Conservation (phyloP, 1,140 invertebrate species). For the Phenacoccus solenopsis region DNA sequence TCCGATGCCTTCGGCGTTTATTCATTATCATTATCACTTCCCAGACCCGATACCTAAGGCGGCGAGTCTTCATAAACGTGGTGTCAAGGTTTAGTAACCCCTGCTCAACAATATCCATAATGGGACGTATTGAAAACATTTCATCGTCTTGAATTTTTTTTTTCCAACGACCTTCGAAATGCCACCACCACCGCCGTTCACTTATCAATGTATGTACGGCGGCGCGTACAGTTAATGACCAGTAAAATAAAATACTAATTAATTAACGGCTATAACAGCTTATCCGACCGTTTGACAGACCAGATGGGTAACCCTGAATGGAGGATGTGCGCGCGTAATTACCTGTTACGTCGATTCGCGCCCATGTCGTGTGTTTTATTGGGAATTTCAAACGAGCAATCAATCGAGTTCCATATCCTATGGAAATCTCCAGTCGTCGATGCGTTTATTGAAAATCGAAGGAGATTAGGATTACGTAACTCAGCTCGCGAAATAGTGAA, state of each 20-base stretch:
- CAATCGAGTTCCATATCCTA: too few relatives aligned
- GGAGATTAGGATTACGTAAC: too few relatives aligned
- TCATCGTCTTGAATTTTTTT: constrained; percentile 9
- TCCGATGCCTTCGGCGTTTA: neutral
- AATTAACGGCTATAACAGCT: neutral
- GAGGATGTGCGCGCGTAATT: neutral
- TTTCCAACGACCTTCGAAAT: constrained; percentile 11
- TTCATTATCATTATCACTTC: neutral
- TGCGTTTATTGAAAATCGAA: too few relatives aligned
- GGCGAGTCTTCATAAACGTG: neutral
- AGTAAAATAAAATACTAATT: constrained; percentile 17
- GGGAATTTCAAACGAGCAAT: too few relatives aligned
- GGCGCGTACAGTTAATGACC: neutral
- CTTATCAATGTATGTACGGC: neutral
- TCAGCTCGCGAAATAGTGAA: too few relatives aligned
- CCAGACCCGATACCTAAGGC: neutral
- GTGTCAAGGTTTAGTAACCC: neutral
- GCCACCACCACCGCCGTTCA: neutral
- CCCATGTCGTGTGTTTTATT: too few relatives aligned
- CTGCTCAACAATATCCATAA: neutral
- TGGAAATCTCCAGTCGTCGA: too few relatives aligned
- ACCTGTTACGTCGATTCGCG: too few relatives aligned
- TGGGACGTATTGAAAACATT: constrained; percentile 1
- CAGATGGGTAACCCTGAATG: neutral
- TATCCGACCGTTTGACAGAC: constrained; percentile 9